Evolutionary conservation across 2,888 invertebrate genomes (phyloP), one percentile per base, ranked within the genome.

Genomic region (Eupithecia subfuscata): DNA sequence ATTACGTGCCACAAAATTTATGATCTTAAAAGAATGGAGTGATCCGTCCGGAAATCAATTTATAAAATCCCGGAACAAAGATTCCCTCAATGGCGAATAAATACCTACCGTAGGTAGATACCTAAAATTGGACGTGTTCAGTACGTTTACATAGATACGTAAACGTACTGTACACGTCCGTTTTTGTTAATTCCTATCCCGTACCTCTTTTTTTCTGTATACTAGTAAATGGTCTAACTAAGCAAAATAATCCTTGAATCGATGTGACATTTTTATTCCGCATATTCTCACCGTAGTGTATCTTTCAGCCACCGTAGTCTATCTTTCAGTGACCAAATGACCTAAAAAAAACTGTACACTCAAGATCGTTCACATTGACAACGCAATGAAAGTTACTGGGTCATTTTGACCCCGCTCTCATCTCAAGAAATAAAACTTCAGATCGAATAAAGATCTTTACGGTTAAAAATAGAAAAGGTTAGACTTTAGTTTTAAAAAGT

Each of bases 321-420:
- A 11, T 22, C 11, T 25, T 25, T 60, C 14, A 22, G 25, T 60
- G 6, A 60, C 60, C 22, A 67, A 67, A 6, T n/a, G 40, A 67
- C 37, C 65, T n/a, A 12, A 67, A 37, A 65, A 37, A 34, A 67
- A 37, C 34, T 37, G 65, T 18, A 68, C 43, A 43, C 11, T 43
- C 30, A 48, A 12, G 34, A 30, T 69, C 40, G 68, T 68, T 43
- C 68, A 68, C 43, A 68, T 68, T 68, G 45, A 68, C 12, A 43
- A 12, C 68, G 43, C 68, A 68, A 68, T 68, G 68, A 68, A 68
- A 68, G 40, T 68, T 22, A 64, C 40, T 43, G 68, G 68, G 25
- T 43, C 68, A 64, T 34, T n/a, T 67, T 67, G 37, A 67, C 37
- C n/a, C 5, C 12, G 65, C 34, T 67, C 65, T 30, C 65, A 67